Evolutionary conservation across 2,113 vertebrate species (phyloP).

Genomic region (Rhinopomastus cyanomelas): DNA sequence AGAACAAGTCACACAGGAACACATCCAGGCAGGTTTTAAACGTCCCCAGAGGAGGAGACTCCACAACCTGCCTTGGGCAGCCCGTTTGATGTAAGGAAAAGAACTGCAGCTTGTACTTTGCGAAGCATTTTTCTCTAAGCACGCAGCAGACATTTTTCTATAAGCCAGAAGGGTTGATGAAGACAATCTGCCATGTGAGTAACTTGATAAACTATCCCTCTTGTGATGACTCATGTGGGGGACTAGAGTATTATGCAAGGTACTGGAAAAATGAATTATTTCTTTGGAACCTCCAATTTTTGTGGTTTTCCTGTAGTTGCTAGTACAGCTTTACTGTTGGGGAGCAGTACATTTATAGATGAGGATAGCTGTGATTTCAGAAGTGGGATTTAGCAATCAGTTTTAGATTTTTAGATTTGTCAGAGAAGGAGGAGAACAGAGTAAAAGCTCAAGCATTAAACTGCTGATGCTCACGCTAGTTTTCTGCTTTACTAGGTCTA

Average conservation of each 20-base stretch:
- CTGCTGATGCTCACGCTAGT: background rate
- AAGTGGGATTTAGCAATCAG: background rate
- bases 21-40: too few relatives aligned
- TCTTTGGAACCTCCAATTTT: background rate
- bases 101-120: background rate
- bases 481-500: background rate
- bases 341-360: background rate
- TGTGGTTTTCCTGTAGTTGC: background rate
- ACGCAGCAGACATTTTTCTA: background rate
- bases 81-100: background rate
- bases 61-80: too few relatives aligned
- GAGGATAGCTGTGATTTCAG: background rate
- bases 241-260: background rate
- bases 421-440: fast-evolving
- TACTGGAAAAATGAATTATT: background rate
- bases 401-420: background rate
- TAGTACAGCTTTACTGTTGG: background rate
- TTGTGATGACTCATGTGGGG: background rate
- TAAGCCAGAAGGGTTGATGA: background rate
- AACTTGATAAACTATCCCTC: background rate
- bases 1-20: too few relatives aligned
- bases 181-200: background rate
- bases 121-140: background rate
- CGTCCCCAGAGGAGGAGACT: too few relatives aligned
- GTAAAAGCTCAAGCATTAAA: background rate